A percentile compares a stretch with the other conserved stretches of the same genome.
phyloP scores from a whole-genome alignment of 2,888 invertebrate species.

The Erynnis tages region DNA sequence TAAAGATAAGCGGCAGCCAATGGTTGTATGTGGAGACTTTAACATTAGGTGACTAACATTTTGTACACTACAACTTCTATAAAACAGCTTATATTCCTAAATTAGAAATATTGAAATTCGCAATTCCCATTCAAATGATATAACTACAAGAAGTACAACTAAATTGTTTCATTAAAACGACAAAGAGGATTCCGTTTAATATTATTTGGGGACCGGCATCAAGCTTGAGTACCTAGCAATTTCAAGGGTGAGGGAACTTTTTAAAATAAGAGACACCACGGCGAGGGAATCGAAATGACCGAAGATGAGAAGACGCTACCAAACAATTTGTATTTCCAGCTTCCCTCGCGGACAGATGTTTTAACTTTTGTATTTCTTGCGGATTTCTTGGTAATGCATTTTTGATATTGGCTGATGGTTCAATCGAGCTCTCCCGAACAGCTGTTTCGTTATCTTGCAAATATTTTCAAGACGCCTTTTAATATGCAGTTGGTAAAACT shows the following conservation, averaged over 20 bases:
- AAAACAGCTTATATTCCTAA: too few species aligned
- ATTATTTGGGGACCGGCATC: constrained; percentile 19
- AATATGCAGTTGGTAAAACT: too few species aligned
- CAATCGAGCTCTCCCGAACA: constrained; percentile 19
- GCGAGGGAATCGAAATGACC: constrained; percentile 29
- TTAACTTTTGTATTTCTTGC: constrained; percentile 7
- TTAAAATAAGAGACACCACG: constrained; percentile 30
- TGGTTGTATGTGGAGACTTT: too few species aligned
- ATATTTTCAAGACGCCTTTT: too few species aligned
- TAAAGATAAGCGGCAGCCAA: too few species aligned
- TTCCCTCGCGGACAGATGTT: constrained; percentile 10
- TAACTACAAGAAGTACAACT: neutral
- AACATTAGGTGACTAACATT: too few species aligned
- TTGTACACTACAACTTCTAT: too few species aligned
- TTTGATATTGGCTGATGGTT: constrained; percentile 30
- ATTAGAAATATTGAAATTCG: neutral
- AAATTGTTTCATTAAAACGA: neutral
- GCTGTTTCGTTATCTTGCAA: constrained; percentile 22
- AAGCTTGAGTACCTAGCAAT: constrained; percentile 25
- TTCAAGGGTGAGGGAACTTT: constrained; percentile 30
- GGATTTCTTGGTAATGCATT: constrained; percentile 31
- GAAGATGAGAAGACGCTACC: constrained; percentile 23
- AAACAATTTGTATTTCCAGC: constrained; percentile 26
- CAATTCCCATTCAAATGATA: neutral
- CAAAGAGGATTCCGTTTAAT: constrained; percentile 26